A percentile compares a stretch with the other conserved stretches of the same genome.
These are phyloP conservation scores for Oxystoma pomonae DNA, from an alignment of 2,888 invertebrate genomes.

Conservation along the genomic window DNA sequence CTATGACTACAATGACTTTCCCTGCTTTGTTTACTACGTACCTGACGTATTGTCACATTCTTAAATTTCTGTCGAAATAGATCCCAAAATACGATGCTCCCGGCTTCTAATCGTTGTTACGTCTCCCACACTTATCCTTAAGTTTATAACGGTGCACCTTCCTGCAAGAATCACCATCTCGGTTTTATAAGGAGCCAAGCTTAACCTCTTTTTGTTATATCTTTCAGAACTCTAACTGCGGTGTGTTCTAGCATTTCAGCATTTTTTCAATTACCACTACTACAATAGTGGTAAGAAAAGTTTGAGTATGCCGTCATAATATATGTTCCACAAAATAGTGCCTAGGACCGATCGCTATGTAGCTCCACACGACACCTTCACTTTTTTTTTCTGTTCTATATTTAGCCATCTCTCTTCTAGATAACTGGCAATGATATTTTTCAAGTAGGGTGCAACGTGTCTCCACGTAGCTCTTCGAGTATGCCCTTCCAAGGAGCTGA, in stretches of 20 bases:
- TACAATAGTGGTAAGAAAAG: not conserved
- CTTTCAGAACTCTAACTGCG: not conserved
- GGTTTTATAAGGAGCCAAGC: constrained; percentile 14
- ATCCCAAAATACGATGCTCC: constrained; percentile 9
- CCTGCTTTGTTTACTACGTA: not conserved
- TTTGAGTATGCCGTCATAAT: constrained; percentile 8
- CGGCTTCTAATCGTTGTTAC: not conserved
- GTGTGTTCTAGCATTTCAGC: not conserved
- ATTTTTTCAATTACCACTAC: not conserved
- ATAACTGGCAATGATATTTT: constrained; percentile 16
- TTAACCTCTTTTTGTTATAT: constrained; percentile 3
- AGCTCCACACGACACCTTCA: constrained; percentile 12
- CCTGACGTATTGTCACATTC: constrained; percentile 4
- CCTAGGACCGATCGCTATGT: constrained; percentile 13
- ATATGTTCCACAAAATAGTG: constrained; percentile 4
- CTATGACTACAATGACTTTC: not conserved
- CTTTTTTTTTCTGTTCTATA: not conserved
- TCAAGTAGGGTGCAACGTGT: constrained; percentile 7
- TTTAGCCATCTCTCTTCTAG: constrained; percentile 8
- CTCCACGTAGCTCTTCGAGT: too few relatives aligned
- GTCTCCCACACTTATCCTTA: not conserved
- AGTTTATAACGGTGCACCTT: not conserved
- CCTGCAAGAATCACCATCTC: constrained; percentile 15
- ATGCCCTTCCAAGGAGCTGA: too few relatives aligned
- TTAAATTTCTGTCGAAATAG: not conserved